Evolutionary conservation across 2,888 invertebrate genomes (phyloP).

Genomic region (Drosophila eohydei): DNA sequence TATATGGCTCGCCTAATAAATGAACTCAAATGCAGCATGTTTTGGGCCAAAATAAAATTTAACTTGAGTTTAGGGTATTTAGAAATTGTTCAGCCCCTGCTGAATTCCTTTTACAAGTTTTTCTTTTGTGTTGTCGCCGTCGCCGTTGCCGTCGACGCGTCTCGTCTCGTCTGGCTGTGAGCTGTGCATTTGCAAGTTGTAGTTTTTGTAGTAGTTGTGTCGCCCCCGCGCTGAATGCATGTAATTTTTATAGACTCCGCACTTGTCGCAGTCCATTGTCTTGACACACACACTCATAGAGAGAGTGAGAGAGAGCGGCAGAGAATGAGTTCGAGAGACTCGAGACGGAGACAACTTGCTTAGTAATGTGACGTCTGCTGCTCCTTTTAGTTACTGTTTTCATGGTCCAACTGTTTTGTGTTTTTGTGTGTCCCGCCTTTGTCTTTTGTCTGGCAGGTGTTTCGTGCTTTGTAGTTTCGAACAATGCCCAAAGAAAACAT

Average conservation of each 20-base stretch:
- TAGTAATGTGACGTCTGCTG: constrained; percentile 51
- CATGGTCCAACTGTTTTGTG: constrained; percentile 59
- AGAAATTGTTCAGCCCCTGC: not conserved
- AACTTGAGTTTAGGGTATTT: constrained; percentile 6
- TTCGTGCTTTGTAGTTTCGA: constrained; percentile 46
- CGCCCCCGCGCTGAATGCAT: constrained; percentile 37
- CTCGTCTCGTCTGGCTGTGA: constrained; percentile 6
- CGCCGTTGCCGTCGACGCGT: not conserved
- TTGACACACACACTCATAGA: constrained; percentile 41
- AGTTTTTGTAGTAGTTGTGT: constrained; percentile 49
- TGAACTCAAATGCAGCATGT: not conserved
- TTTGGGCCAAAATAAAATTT: not conserved
- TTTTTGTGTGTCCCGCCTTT: constrained; percentile 6
- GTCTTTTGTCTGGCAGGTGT: constrained; percentile 53
- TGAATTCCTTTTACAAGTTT: constrained; percentile 11
- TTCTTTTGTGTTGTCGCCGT: constrained; percentile 29
- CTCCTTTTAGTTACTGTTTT: constrained; percentile 63
- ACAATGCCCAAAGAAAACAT: constrained; percentile 57
- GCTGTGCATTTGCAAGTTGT: constrained; percentile 78
- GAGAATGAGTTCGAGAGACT: not conserved
- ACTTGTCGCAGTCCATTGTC: constrained; percentile 77
- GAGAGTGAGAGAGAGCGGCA: not conserved
- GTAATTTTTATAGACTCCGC: constrained; percentile 75
- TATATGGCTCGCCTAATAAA: too few species aligned
- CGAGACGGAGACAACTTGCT: constrained; percentile 49